Evolutionary conservation across 2,797 vertebrate genomes (phyloP), one percentile per base, ranked within the genome.

Genomic region (Rhinophrynus dorsalis): DNA sequence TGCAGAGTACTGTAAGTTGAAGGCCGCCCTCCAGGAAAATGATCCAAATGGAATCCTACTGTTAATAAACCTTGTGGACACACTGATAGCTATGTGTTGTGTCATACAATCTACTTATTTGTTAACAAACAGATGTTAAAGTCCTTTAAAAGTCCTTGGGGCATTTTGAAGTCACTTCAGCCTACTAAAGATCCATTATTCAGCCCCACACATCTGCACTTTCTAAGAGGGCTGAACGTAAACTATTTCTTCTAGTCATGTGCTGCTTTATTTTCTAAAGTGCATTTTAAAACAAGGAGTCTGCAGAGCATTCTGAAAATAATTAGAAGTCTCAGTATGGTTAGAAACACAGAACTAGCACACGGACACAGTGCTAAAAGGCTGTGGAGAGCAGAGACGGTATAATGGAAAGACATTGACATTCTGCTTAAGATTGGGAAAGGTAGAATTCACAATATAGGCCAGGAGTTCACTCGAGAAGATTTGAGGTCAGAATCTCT

Each of bases 81-180:
- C 4, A 32, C 27, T 17, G 17, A 9, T 30, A 33, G 29, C 52
- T 33, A 35, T 55, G 29, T 35, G 32, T 21, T 35, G 17, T 20
- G 17, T 33, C 24, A 2, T 35, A 55, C 26, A 26, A 50, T 50
- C 1, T 2, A 32, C 27, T 50, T 24, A 26, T 63, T 11, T 63
- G 21, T 37, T 48, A 55, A 63, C 60, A 63, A 63, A 63, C 60
- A 63, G 60, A 63, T 63, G 60, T 50, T 48, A 33, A 18, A 48
- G 12, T 48, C 29, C 42, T 50, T 13, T 50, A 35, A 21, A 18
- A 3, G 21, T 32, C 60, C 21, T 48, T n/a, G 3, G 30, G 60
- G 60, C 44, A 35, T 29, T 35, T 32, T 10, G 17, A 3, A 63
- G 45, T 47, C 42, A 48, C 30, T 63, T 5, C 9, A 35, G 15